These are phyloP conservation scores for Harpalus rubripes DNA, from an alignment of 2,888 invertebrate species.

Conservation along the genomic window DNA sequence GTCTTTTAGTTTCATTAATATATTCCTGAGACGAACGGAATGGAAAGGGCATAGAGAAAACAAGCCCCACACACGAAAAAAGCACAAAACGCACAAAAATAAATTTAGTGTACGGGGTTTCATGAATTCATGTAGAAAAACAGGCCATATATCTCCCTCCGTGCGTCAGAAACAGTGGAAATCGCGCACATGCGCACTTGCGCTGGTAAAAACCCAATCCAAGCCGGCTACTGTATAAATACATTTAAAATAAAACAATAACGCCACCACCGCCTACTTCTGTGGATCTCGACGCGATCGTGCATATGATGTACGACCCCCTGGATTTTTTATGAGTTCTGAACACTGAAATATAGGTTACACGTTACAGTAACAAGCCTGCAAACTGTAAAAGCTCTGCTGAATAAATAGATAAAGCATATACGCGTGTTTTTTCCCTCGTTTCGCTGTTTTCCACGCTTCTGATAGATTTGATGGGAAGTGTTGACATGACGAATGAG, in stretches of 20 bases:
- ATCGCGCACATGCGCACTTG: constrained; percentile 45
- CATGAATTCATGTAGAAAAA: constrained; percentile 72
- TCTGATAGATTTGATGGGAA: constrained; percentile 48
- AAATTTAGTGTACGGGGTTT: constrained; percentile 60
- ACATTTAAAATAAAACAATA: constrained; percentile 66
- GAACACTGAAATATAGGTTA: constrained; percentile 57
- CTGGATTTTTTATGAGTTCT: constrained; percentile 59
- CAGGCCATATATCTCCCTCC: constrained; percentile 73
- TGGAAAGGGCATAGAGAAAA: constrained; percentile 38
- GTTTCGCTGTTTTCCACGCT: constrained; percentile 18
- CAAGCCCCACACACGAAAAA: constrained; percentile 45
- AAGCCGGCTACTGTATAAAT: constrained; percentile 61
- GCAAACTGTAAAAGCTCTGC: constrained; percentile 44
- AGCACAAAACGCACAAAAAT: constrained; percentile 59
- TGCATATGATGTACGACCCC: constrained; percentile 61
- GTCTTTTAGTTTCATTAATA: constrained; percentile 61
- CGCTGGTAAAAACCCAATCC: constrained; percentile 40
- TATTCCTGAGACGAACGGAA: constrained; percentile 44
- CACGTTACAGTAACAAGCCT: constrained; percentile 42
- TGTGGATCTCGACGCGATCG: constrained; percentile 26
- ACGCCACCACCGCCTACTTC: constrained; percentile 41
- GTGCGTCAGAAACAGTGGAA: constrained; percentile 52
- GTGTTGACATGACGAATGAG: constrained; percentile 48
- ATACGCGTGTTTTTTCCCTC: constrained; percentile 42
- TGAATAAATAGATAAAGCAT: constrained; percentile 54